These are phyloP conservation scores for Rhabdomys pumilio DNA, from an alignment of 2,797 vertebrate species.

Conservation along the genomic window DNA sequence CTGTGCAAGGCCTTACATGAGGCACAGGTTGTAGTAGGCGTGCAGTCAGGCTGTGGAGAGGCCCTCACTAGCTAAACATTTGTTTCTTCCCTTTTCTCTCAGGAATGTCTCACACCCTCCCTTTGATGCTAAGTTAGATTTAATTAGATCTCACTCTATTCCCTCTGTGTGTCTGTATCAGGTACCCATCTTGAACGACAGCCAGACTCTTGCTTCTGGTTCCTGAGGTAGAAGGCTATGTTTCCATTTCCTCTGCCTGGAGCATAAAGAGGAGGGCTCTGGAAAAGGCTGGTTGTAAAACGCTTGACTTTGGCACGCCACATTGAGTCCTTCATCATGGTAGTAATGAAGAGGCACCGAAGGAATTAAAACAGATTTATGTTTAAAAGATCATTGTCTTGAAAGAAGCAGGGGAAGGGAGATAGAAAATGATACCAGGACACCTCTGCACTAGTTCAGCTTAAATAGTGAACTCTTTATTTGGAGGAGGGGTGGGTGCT, in stretches of 20 bases:
- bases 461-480: not conserved
- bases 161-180: too few relatives aligned
- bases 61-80: not conserved
- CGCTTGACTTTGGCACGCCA: not conserved
- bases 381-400: not conserved
- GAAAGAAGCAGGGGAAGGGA: not conserved
- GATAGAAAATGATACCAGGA: not conserved
- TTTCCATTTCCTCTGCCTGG: not conserved
- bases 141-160: not conserved
- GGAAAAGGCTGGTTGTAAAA: not conserved
- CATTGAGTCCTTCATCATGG: not conserved
- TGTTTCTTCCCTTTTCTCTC: conserved; percentile 9
- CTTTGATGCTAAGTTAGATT: not conserved
- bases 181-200: not conserved
- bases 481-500: not conserved
- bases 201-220: not conserved
- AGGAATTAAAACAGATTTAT: not conserved
- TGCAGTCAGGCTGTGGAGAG: not conserved
- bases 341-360: not conserved
- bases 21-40: not conserved
- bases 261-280: not conserved
- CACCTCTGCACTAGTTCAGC: not conserved
- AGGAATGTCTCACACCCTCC: not conserved
- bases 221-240: not conserved
- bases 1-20: rapidly evolving